Evolutionary conservation across 2,113 vertebrate genomes (phyloP).

Genomic region (Athene noctua): DNA sequence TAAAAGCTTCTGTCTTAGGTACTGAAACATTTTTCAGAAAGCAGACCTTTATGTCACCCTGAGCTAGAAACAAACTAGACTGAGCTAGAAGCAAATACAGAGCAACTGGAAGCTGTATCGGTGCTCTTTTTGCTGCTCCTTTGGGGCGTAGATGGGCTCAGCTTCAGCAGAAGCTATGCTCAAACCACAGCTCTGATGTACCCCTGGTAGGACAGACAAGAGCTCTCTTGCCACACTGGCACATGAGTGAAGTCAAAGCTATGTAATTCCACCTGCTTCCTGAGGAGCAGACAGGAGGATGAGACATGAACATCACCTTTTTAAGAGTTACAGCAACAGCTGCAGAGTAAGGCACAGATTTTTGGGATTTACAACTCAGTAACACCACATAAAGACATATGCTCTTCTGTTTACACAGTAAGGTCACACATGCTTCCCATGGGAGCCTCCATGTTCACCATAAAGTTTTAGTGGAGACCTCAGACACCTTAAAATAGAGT

Average conservation of each 20-base stretch:
- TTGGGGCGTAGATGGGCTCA: accelerated
- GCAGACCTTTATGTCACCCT: background rate
- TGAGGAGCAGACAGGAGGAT: background rate
- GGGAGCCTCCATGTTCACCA: background rate
- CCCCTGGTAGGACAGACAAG: background rate
- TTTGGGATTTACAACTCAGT: background rate
- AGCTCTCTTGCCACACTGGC: background rate
- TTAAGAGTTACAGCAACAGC: background rate
- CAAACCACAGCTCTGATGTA: background rate
- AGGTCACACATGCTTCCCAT: background rate
- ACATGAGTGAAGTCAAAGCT: background rate
- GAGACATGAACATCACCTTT: background rate
- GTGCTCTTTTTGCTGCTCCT: background rate
- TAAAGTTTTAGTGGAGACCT: background rate
- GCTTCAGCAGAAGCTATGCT: background rate
- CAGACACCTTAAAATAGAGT: background rate
- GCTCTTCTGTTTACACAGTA: background rate
- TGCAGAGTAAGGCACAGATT: background rate
- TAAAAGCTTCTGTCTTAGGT: background rate
- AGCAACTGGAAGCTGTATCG: background rate
- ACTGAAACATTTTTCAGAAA: background rate
- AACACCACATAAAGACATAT: background rate
- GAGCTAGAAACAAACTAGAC: background rate
- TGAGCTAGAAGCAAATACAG: background rate
- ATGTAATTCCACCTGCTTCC: background rate